A percentile compares a stretch with the other conserved stretches of the same genome.
These are phyloP conservation scores for Rotaria macrura DNA, from an alignment of 2,888 invertebrate species.

Conservation along the genomic window DNA sequence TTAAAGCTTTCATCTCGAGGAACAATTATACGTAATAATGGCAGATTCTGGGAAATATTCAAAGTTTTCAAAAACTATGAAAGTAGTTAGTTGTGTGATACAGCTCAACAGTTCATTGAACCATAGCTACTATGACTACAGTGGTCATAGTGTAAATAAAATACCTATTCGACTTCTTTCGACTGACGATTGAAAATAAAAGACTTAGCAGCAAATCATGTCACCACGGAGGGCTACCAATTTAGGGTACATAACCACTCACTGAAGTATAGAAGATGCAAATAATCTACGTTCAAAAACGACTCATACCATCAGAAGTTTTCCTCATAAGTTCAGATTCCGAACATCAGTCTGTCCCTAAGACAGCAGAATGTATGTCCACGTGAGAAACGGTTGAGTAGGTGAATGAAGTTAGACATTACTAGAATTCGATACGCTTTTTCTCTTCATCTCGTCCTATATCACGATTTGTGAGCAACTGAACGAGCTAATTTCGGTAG, in stretches of 20 bases:
- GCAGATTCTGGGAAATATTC: neutral
- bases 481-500: too few species aligned
- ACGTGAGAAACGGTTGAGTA: too few species aligned
- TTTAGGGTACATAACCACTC: neutral
- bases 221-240: neutral
- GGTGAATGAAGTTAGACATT: neutral
- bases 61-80: neutral
- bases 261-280: neutral
- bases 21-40: neutral
- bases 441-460: too few species aligned
- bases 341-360: neutral
- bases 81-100: neutral
- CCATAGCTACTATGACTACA: neutral
- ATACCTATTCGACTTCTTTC: neutral
- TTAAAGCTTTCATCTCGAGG: neutral
- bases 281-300: neutral
- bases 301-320: neutral
- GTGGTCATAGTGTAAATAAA: neutral
- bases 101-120: neutral
- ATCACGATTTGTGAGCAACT: too few species aligned
- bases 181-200: neutral
- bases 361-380: neutral
- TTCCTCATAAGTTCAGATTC: neutral
- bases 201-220: neutral
- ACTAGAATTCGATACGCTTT: too few species aligned